Evolutionary conservation across 2,113 vertebrate species (phyloP).

Genomic region (Odobenus rosmarus): DNA sequence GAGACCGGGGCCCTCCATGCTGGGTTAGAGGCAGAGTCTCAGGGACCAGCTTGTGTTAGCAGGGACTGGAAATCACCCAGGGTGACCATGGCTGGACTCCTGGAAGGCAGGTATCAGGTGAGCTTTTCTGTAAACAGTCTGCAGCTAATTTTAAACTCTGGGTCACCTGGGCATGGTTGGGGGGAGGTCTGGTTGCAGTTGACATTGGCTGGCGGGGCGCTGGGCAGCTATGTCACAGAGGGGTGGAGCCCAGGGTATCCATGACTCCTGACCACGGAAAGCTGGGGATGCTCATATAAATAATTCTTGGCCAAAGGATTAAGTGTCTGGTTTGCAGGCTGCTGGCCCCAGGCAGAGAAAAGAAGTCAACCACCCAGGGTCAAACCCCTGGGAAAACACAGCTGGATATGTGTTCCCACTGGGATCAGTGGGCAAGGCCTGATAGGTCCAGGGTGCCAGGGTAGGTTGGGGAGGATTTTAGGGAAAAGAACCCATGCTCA

Average conservation of each 20-base stretch:
- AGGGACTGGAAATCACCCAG: neutral
- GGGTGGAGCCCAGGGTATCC: constrained; percentile 74
- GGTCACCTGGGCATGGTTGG: constrained; percentile 81
- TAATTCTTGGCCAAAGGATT: constrained; percentile 84
- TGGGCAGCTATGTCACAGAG: constrained; percentile 62
- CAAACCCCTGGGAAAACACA: neutral
- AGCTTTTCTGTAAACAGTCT: constrained; percentile 74
- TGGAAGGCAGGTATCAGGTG: constrained; percentile 77
- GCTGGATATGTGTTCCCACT: neutral
- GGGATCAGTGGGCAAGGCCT: neutral
- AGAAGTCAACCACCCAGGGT: neutral
- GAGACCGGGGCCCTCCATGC: neutral
- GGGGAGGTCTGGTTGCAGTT: constrained; percentile 84
- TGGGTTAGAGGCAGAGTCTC: neutral
- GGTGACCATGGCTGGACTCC: constrained; percentile 30
- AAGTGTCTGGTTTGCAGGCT: constrained; percentile 74
- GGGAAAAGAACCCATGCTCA: neutral
- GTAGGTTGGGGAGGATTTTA: neutral
- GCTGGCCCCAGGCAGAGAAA: neutral
- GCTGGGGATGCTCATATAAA: constrained; percentile 82
- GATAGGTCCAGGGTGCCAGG: neutral
- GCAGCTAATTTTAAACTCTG: constrained; percentile 87
- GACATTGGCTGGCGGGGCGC: constrained; percentile 79
- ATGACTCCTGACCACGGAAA: constrained; percentile 81
- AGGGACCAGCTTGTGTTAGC: neutral